These are phyloP conservation scores for Catocala fraxini DNA, from an alignment of 2,888 invertebrate genomes.

Conservation along the genomic window DNA sequence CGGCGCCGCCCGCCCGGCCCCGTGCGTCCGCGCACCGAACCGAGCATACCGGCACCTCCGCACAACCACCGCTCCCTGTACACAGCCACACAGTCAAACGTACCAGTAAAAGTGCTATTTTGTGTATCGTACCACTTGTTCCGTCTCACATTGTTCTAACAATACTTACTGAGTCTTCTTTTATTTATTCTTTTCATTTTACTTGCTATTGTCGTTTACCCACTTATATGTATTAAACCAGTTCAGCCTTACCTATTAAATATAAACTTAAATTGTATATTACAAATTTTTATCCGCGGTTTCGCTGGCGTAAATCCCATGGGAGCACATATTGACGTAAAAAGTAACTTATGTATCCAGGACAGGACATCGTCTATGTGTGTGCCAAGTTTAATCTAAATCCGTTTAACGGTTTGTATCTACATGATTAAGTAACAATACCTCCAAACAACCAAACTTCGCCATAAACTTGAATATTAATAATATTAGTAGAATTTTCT, in stretches of 20 bases:
- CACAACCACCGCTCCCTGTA: constrained; percentile 56
- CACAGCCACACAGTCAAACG: constrained; percentile 61
- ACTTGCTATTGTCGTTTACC: constrained; percentile 8
- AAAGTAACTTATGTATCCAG: no score
- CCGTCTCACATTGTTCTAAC: constrained; percentile 54
- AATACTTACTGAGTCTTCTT: constrained; percentile 37
- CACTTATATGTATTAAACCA: not conserved
- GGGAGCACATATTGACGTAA: no score
- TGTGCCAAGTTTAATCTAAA: no score
- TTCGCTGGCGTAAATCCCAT: no score
- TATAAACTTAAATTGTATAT: not conserved
- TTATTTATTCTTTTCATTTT: constrained; percentile 17
- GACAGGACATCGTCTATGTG: no score
- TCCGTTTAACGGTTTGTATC: no score
- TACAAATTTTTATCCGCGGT: not conserved
- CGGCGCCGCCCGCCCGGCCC: constrained; percentile 69
- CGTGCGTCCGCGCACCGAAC: constrained; percentile 69
- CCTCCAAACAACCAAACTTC: no score
- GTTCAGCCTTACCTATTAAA: not conserved
- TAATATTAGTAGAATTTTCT: no score
- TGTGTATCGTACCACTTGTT: constrained; percentile 62
- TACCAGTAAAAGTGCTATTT: constrained; percentile 85
- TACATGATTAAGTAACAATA: no score
- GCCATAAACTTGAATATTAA: no score
- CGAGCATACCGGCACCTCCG: constrained; percentile 53